Percentiles rank a stretch among this genome's conserved stretches.
These are phyloP conservation scores for Stichodactyla helianthus DNA, from an alignment of 64 coral and sea anemone species.

Conservation along the genomic window DNA sequence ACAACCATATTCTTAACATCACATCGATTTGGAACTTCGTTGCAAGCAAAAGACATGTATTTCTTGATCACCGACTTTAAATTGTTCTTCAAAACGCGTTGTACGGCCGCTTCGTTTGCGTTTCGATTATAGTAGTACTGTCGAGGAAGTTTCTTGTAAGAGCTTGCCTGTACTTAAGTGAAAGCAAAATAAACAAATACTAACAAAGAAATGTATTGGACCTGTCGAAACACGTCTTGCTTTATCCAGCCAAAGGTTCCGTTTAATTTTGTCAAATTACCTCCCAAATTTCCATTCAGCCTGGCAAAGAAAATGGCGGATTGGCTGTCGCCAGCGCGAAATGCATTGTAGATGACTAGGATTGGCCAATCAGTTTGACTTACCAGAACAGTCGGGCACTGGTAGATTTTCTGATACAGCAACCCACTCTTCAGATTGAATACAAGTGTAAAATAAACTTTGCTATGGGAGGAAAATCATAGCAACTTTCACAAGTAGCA, in stretches of 20 bases:
- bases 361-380: no score
- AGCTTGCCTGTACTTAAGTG: not conserved
- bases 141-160: not conserved
- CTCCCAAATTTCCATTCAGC: no score
- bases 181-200: not conserved
- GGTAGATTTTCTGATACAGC: not conserved
- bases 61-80: not conserved
- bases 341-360: no score
- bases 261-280: no score
- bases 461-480: not conserved
- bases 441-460: not conserved
- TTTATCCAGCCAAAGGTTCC: no score
- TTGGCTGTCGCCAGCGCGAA: no score
- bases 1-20: not conserved
- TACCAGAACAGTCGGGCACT: not conserved
- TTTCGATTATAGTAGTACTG: not conserved
- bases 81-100: not conserved
- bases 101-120: not conserved
- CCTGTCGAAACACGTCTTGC: no score
- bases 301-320: no score
- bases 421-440: not conserved
- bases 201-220: not conserved
- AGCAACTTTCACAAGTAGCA: not conserved
- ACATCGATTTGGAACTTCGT: not conserved
- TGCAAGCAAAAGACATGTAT: not conserved